Evolutionary conservation across 2,113 vertebrate genomes (phyloP), one percentile per base, ranked within the genome.

Genomic region (Oryzias celebensis): DNA sequence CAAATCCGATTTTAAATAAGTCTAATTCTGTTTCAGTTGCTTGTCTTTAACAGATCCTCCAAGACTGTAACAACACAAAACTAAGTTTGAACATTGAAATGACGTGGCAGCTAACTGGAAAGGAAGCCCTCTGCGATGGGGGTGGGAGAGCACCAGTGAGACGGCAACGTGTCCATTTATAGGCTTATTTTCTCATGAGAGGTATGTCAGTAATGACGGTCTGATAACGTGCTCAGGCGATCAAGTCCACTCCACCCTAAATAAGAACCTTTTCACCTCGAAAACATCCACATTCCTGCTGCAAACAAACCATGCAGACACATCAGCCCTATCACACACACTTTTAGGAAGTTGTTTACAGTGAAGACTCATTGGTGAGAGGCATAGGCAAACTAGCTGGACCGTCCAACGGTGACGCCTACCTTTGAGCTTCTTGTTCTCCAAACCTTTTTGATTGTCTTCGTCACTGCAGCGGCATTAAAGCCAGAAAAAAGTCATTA

Each of bases 151-250:
- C 68, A 71, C 49, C 41, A 70, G 65, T 54, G 60, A 85, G 62
- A 52, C 71, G 83, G 87, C 77, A 73, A 65, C 72, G 72, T 93
- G 90, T 80, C 92, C 92, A 90, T 93, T 89, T 93, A 93, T 92
- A 91, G 92, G 83, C 91, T 91, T 91, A 91, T 93, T 92, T 91
- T 91, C 89, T 89, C 89, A 67, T 83, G 81, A 78, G 81, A 91
- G 80, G 69, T 77, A 78, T 80, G 83, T 88, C 82, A 85, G 88
- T 81, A 53, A 80, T 87, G 89, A 91, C 86, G 77, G 72, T 81
- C 82, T 78, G 65, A 90, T 83, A 85, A 66, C 86, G 84, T 59
- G 59, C 65, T 66, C 81, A 84, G 75, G 74, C 70, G 78, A 83
- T 85, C 85, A 80, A 73, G 73, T 84, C 76, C 66, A 73, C 48